Conservation (phyloP, 1,140 invertebrate genomes). For the Procambarus virginalis region DNA sequence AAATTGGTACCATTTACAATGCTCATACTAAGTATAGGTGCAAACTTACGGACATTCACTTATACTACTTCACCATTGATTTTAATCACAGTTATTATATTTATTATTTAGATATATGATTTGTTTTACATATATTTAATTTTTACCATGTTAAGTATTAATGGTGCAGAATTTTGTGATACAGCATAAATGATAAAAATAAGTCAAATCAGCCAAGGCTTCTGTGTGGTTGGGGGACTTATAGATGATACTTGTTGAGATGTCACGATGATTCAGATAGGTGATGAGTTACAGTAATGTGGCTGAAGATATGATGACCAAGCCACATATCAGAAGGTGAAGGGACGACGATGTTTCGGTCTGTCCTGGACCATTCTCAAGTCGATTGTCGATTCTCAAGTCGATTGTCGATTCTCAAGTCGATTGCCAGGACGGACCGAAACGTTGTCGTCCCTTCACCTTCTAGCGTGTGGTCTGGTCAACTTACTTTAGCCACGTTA, state of each 20-base stretch:
- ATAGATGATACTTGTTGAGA: conserved; percentile 12
- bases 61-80: conserved; percentile 19
- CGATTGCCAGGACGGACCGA: no score
- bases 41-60: background rate
- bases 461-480: no score
- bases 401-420: no score
- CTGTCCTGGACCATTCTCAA: no score
- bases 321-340: no score
- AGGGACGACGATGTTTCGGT: no score
- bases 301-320: no score
- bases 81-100: background rate
- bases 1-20: conserved; percentile 34
- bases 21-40: conserved; percentile 12
- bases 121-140: conserved; percentile 19
- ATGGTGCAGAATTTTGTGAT: conserved; percentile 28
- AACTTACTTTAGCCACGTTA: no score
- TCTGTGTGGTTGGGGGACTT: conserved; percentile 19
- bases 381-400: no score
- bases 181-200: background rate
- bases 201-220: conserved; percentile 2
- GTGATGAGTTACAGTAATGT: no score
- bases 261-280: no score
- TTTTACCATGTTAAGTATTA: conserved; percentile 28
- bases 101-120: conserved; percentile 6
- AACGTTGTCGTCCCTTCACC: no score